A percentile compares a stretch with the other conserved stretches of the same genome.
Evolutionary conservation across 2,888 invertebrate genomes (phyloP).

Genomic region (Campaea margaritaria): DNA sequence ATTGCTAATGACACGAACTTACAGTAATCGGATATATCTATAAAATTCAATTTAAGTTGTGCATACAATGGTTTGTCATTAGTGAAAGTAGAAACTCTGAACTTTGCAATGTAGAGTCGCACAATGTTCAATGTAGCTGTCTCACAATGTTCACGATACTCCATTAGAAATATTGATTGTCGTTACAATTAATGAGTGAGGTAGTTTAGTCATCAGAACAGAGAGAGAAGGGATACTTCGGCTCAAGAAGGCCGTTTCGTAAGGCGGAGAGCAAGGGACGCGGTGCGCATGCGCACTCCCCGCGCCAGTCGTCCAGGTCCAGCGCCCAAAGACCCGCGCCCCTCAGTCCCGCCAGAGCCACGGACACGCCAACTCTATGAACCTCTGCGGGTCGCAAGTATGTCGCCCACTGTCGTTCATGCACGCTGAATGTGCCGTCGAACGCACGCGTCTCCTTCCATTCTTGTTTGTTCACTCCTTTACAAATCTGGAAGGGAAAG

Average conservation of each 20-base stretch:
- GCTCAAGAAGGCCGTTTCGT: slow-evolving; percentile 68
- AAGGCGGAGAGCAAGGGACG: slow-evolving; percentile 89
- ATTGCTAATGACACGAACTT: background rate
- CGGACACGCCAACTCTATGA: slow-evolving; percentile 85
- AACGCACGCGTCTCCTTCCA: slow-evolving; percentile 83
- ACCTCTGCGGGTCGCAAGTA: slow-evolving; percentile 89
- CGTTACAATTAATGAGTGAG: slow-evolving; percentile 2
- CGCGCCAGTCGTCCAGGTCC: slow-evolving; percentile 91
- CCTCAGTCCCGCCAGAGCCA: slow-evolving; percentile 85
- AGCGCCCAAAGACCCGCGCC: slow-evolving; percentile 93
- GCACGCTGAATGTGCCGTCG: slow-evolving; percentile 90
- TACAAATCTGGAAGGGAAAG: slow-evolving; percentile 77
- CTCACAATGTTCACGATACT: too few relatives aligned
- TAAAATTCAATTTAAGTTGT: too few relatives aligned
- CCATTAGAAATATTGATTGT: too few relatives aligned
- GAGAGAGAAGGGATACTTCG: slow-evolving; percentile 58
- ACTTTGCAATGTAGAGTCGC: too few relatives aligned
- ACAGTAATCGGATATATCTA: background rate
- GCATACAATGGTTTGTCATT: too few relatives aligned
- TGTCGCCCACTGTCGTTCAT: slow-evolving; percentile 91
- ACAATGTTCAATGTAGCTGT: too few relatives aligned
- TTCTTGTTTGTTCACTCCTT: slow-evolving; percentile 86
- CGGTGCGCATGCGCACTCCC: slow-evolving; percentile 88
- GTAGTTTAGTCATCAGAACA: slow-evolving; percentile 45
- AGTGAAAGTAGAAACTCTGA: too few relatives aligned